Conservation (phyloP, 2,888 invertebrate genomes). For the Tipula vernalis region DNA sequence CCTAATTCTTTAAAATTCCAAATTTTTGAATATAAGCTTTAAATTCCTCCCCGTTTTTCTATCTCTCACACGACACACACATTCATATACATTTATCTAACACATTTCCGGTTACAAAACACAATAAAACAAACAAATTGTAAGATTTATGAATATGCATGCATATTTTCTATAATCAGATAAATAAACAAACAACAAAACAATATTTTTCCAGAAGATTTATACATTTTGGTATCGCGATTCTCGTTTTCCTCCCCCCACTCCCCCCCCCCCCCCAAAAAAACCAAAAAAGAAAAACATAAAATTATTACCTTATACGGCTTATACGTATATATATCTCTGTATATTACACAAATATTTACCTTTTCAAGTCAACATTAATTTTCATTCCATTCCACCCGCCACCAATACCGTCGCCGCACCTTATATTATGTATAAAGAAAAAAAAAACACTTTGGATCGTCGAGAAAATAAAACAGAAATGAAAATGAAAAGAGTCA, state of each 20-base stretch:
- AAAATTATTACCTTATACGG: background rate
- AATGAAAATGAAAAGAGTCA: background rate
- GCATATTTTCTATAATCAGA: background rate
- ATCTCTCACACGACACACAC: no score
- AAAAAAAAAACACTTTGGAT: background rate
- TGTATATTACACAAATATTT: background rate
- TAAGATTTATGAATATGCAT: background rate
- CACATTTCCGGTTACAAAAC: background rate
- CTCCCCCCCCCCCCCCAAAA: background rate
- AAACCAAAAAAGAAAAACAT: background rate
- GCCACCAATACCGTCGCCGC: background rate
- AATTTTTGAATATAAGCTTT: no score
- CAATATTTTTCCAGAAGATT: background rate
- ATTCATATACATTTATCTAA: no score
- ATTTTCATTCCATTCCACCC: background rate
- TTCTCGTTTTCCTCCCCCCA: background rate
- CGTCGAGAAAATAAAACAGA: background rate
- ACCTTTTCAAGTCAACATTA: background rate
- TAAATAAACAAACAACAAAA: background rate
- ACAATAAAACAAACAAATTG: background rate
- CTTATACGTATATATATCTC: background rate
- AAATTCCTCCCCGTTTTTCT: no score
- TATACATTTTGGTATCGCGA: background rate
- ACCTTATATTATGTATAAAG: no score
- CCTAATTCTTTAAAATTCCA: no score